Evolutionary conservation across 2,113 vertebrate genomes (phyloP), one percentile per base, ranked within the genome.

Genomic region (Epinephelus moara): DNA sequence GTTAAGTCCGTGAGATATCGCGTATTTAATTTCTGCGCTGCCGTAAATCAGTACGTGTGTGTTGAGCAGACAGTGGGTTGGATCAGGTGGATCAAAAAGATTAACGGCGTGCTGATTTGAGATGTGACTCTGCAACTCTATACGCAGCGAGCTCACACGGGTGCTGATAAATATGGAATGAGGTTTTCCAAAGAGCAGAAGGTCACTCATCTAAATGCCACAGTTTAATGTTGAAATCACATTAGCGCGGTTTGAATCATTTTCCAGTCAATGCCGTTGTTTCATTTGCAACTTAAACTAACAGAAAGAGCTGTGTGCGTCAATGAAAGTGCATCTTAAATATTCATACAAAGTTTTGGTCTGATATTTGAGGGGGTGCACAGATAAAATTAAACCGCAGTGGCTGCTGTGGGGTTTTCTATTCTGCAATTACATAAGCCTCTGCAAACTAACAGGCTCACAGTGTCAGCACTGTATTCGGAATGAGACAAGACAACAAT

Each of bases 41-140:
- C 40, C 3, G 27, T 89, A 88, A 89, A 90, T 87, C 84, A 76
- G 80, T 75, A 76, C 90, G 86, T 93, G 91, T 78, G 69, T 30
- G 72, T 21, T 4, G 60, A 23, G 83, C 75, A 76, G 83, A 90
- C 64, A 70, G 71, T 52, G 74, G 67, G 27, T 33, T 66, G 56
- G 83, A 86, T 90, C 73, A 72, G 69, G 71, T 86, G 62, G 83
- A 90, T 88, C 56, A 85, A 75, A 83, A 80, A 80, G 79, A 92
- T 84, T 81, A 82, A 87, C 81, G 40, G 78, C 25, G 4, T 45
- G 61, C 62, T 49, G 73, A 82, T 67, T 62, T 78, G 61, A 88
- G 81, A 82, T 76, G 73, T 8, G 67, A 80, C 66, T 50, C 23
- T 61, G 82, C 64, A 85, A 81, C 85, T 74, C 47, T 45, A 79